Evolutionary conservation across 2,113 vertebrate genomes (phyloP), one percentile per base, ranked within the genome.

Genomic region (Ptilonorhynchus violaceus): DNA sequence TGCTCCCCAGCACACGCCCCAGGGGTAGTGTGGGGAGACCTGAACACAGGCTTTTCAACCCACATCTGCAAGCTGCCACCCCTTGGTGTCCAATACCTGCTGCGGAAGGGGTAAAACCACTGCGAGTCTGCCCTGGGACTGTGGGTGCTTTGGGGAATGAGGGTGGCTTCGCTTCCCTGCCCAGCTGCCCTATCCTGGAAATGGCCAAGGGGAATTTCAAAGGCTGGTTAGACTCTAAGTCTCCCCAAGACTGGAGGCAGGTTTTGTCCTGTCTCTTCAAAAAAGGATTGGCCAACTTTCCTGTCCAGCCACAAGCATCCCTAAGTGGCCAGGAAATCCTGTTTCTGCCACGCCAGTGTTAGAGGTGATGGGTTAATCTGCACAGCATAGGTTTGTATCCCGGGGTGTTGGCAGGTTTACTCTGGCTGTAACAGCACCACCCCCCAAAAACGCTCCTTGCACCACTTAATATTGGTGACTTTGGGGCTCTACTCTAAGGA

Each of bases 61-160:
- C 53, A 9, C 53, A 44, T 15, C 22, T 52, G 50, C 66, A 63
- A 70, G 22, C 28, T 89, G n/a, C 42, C 47, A 27, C 27, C 47
- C 49, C 31, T 68, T 14, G 18, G 10, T 50, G 52, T 30, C 77
- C 39, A 5, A 17, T 7, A 55, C 9, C 11, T 10, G 31, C 68
- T 39, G 56, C 6, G 4, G 37, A 33, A 28, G 21, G n/a, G 41
- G 14, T 49, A 42, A 89, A 91, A 81, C 14, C 47, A 68, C 23
- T 5, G n/a, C 1, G 3, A 80, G 33, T 50, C 63, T 79, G 30
- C 17, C 25, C 37, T 18, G 46, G 37, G 31, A 37, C n/a, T 50
- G 23, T 0, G 4, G 9, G 6, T 62, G 16, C 7, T 35, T 39
- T 4, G 11, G 37, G 31, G 24, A 53, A 37, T 0, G 0, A 70